Evolutionary conservation across 2,797 vertebrate genomes (phyloP).

Genomic region (Artibeus lituratus): DNA sequence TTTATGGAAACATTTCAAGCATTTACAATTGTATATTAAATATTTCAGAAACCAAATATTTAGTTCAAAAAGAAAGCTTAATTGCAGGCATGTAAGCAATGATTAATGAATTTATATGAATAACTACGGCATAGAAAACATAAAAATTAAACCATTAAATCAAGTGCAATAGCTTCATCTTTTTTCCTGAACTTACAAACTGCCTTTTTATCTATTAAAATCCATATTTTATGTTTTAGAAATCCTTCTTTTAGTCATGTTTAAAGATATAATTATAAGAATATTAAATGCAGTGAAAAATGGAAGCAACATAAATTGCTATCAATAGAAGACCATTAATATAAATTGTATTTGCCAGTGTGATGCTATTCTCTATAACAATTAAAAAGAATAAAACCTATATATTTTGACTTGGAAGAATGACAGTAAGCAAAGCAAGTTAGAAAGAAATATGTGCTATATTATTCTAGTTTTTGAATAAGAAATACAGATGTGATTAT

Average conservation of each 20-base stretch:
- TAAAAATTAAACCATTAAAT: not conserved
- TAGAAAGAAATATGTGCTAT: not conserved
- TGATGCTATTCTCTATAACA: not conserved
- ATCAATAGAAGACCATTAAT: not conserved
- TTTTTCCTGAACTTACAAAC: not conserved
- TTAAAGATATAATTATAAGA: conserved; percentile 11
- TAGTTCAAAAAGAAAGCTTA: not conserved
- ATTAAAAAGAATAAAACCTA: not conserved
- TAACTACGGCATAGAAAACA: not conserved
- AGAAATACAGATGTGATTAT: not conserved
- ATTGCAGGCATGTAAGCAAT: not conserved
- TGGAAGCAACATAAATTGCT: not conserved
- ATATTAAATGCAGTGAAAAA: not conserved
- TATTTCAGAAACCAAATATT: conserved; percentile 17
- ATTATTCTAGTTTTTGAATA: not conserved
- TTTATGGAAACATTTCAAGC: not conserved
- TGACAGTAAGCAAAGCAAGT: not conserved
- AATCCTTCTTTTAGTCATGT: not conserved
- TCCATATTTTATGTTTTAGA: not conserved
- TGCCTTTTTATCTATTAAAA: not conserved
- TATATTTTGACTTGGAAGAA: not conserved
- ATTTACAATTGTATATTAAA: not conserved
- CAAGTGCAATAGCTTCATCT: not conserved
- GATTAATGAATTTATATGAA: not conserved
- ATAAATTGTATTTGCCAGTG: not conserved